Evolutionary conservation across 2,113 vertebrate species (phyloP).

Genomic region (Pangasianodon hypophthalmus): DNA sequence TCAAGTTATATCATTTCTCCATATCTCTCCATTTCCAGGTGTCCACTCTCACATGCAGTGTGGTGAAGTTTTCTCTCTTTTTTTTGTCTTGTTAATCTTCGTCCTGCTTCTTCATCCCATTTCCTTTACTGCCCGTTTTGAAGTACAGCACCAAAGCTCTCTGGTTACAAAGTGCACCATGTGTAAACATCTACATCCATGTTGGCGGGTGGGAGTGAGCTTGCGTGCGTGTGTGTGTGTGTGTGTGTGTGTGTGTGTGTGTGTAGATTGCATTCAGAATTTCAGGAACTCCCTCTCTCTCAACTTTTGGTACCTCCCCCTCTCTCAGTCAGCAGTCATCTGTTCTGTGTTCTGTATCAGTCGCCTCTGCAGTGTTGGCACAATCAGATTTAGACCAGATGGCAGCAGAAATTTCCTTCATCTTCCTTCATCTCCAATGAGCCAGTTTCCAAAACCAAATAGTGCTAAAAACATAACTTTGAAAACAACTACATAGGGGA

Average conservation of each 20-base stretch:
- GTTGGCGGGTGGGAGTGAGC: neutral
- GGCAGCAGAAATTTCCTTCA: conserved; percentile 20
- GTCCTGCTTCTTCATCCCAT: neutral
- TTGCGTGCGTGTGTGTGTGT: neutral
- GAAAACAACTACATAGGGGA: neutral
- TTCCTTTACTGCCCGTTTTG: neutral
- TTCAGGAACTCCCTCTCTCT: conserved; percentile 14
- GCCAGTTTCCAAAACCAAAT: neutral
- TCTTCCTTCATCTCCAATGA: neutral
- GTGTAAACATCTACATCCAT: conserved; percentile 16
- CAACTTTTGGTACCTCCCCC: conserved; percentile 19
- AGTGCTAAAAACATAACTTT: neutral
- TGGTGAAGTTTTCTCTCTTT: neutral
- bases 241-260: conserved; percentile 20
- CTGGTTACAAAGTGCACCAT: conserved; percentile 18
- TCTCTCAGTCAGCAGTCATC: conserved; percentile 3
- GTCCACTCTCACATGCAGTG: neutral
- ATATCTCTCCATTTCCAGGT: neutral
- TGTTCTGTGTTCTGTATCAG: conserved; percentile 24
- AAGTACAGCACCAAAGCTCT: neutral
- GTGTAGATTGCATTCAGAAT: conserved; percentile 12
- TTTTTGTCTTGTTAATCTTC: too few species aligned
- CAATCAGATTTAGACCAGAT: conserved; percentile 22
- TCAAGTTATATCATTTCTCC: neutral
- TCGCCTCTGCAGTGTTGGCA: neutral